Conservation (phyloP, 2,113 vertebrate genomes). For the Sceloporus tristichus region DNA sequence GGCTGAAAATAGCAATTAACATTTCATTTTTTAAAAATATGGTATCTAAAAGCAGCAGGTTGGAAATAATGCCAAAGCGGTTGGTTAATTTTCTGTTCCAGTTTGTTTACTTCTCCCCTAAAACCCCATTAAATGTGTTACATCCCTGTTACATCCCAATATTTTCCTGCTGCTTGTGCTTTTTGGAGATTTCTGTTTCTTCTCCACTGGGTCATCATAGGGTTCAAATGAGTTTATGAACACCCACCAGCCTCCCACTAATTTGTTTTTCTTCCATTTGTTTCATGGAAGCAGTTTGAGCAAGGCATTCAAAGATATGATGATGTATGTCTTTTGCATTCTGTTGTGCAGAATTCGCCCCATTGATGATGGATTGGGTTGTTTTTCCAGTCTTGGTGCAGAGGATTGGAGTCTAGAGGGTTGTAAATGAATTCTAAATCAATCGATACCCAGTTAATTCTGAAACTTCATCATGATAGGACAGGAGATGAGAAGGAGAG, state of each 20-base stretch:
- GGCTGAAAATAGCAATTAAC: not conserved
- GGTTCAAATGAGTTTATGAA: slow-evolving; percentile 30
- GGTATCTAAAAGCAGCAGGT: slow-evolving; percentile 4
- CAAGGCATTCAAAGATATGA: slow-evolving; percentile 41
- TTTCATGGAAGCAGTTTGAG: slow-evolving; percentile 39
- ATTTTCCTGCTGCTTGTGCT: accelerated
- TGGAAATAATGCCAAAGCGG: not conserved
- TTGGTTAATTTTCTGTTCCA: not conserved
- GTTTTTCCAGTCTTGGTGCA: slow-evolving; percentile 32
- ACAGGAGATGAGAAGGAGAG: slow-evolving; percentile 38
- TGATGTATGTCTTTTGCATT: slow-evolving; percentile 31
- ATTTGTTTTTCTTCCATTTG: slow-evolving; percentile 39
- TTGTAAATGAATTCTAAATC: slow-evolving; percentile 39
- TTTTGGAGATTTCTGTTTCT: not conserved
- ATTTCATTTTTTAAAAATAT: slow-evolving; percentile 52
- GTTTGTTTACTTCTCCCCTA: not conserved
- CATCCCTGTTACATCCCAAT: accelerated
- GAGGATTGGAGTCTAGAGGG: slow-evolving; percentile 22
- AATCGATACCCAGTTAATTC: not conserved
- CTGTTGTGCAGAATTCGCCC: slow-evolving; percentile 10
- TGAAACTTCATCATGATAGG: slow-evolving; percentile 14
- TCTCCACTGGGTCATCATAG: not conserved
- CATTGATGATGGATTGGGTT: not conserved
- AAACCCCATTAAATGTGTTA: not conserved
- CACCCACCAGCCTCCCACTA: not conserved